Percentiles rank a stretch among this genome's conserved stretches.
These are phyloP conservation scores for Malthinus seriepunctatus DNA, from an alignment of 2,888 invertebrate genomes.

Conservation along the genomic window DNA sequence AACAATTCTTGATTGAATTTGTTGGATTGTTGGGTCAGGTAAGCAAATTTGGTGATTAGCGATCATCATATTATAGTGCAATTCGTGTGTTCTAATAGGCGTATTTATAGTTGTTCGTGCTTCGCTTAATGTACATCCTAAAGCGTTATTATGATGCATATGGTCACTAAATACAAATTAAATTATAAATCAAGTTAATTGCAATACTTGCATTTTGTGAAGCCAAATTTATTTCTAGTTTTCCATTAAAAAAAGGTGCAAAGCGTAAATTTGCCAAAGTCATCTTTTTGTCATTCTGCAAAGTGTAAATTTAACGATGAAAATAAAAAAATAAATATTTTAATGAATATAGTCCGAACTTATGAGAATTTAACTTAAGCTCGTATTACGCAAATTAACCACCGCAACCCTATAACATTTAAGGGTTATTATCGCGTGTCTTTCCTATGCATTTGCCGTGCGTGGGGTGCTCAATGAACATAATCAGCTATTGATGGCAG, in stretches of 20 bases:
- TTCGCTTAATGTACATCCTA: conserved; percentile 24
- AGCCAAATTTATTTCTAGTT: no score
- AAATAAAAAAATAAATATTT: no score
- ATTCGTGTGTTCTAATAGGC: conserved; percentile 46
- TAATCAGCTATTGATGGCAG: conserved; percentile 34
- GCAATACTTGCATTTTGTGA: no score
- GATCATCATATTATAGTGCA: conserved; percentile 43
- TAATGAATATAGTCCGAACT: no score
- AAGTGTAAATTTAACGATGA: no score
- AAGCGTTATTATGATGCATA: conserved; percentile 26
- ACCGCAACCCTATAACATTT: conserved; percentile 12
- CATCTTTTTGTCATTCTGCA: no score
- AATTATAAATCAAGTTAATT: no score
- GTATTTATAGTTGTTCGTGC: conserved; percentile 32
- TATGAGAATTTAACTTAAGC: neutral
- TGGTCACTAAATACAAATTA: conserved; percentile 38
- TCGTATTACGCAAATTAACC: neutral
- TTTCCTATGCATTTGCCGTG: conserved; percentile 10
- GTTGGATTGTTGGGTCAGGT: conserved; percentile 42
- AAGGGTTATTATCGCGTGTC: conserved; percentile 24
- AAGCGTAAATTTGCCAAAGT: no score
- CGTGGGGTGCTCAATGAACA: conserved; percentile 32
- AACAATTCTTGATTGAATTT: conserved; percentile 41
- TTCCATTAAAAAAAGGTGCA: no score
- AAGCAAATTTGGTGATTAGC: conserved; percentile 42